Evolutionary conservation across 2,113 vertebrate species (phyloP), one percentile per base, ranked within the genome.

Genomic region (Epinephelus fuscoguttatus): DNA sequence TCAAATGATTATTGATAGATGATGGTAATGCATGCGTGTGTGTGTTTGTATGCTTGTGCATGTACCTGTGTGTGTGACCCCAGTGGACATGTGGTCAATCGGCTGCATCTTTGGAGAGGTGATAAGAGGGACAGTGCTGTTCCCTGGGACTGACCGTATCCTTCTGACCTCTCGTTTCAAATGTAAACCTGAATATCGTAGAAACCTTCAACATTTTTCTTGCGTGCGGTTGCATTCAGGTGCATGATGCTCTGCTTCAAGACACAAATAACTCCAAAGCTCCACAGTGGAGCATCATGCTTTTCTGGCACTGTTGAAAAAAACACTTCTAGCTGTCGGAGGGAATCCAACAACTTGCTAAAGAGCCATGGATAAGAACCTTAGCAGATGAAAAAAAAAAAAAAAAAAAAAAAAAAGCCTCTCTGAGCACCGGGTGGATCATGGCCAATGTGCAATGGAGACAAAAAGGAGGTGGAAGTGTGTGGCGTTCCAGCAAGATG

Each of bases 31-130:
- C 3, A 4, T 17, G 57, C 59, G 67, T 75, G 63, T 83, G 33
- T 80, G 66, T 62, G 53, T 50, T 9, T 86, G 55, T 49, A 45
- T 63, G 23, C 70, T 56, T 63, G 42, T 70, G 61, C 69, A 62
- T 81, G 59, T 70, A 3, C 80, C 40, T 74, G 60, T 96, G 94
- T 96, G 94, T 95, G 96, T 94, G 95, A 95, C 92, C 93, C 91
- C 96, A 99, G 98, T 99, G 96, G 98, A 99, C 97, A 99, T 99
- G 97, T 99, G 98, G 98, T 99, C 98, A 96, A 96, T 99, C 93
- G 98, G 98, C 96, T 99, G 98, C 96, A 99, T 99, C 97, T 98
- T 97, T 98, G 98, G 97, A 95, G 98, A 99, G 95, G 97, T 99
- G 96, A 97, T 99, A 96, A 99, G 97, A 97, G 98, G 97, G 89